A percentile compares a stretch with the other conserved stretches of the same genome.
These are phyloP conservation scores for Epinotia nisella DNA, from an alignment of 2,888 invertebrate species.

Conservation along the genomic window DNA sequence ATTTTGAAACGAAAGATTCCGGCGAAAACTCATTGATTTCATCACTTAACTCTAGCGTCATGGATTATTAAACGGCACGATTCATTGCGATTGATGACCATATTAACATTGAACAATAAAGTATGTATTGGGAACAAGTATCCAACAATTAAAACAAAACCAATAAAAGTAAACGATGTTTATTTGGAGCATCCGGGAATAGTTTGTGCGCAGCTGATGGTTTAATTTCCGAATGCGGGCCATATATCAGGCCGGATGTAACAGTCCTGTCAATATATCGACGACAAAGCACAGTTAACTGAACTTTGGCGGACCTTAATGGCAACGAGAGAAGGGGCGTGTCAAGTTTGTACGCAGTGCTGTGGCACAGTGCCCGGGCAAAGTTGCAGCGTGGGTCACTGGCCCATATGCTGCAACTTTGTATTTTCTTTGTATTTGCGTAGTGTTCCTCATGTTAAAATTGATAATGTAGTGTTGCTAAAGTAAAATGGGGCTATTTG, in stretches of 20 bases:
- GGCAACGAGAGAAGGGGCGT: background rate
- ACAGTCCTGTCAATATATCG: background rate
- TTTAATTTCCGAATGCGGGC: conserved; percentile 26
- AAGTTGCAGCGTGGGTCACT: conserved; percentile 5
- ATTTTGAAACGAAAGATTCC: background rate
- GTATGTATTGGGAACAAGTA: background rate
- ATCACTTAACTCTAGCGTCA: background rate
- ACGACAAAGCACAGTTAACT: background rate
- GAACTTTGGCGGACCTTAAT: background rate
- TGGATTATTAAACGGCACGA: background rate
- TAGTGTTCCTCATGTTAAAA: no score
- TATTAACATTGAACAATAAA: background rate
- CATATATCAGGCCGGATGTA: conserved; percentile 17
- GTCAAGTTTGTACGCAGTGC: conserved; percentile 17
- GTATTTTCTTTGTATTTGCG: no score
- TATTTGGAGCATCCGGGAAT: conserved; percentile 6
- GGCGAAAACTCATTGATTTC: background rate
- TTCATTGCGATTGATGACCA: no score
- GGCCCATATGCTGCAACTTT: no score
- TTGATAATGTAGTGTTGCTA: no score
- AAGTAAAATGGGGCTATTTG: no score
- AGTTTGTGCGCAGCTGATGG: conserved; percentile 12
- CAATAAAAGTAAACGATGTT: conserved; percentile 8
- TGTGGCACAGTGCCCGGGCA: conserved; percentile 22
- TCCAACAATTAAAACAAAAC: background rate